phyloP scores from a whole-genome alignment of 2,888 invertebrate genomes.

The Sialis lutaria region DNA sequence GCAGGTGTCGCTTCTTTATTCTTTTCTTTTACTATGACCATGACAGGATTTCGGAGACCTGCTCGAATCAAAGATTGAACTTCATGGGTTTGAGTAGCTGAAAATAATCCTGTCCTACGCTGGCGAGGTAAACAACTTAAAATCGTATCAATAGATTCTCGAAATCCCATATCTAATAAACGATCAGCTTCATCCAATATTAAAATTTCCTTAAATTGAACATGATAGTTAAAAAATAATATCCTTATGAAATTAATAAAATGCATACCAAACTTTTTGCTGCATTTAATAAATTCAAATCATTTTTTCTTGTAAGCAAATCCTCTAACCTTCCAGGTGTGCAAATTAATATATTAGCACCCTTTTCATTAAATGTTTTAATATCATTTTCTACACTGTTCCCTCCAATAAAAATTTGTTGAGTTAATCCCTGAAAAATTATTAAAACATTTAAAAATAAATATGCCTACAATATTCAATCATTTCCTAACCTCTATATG shows the following conservation, averaged over 20 bases:
- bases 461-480: background rate
- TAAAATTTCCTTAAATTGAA: conserved; percentile 55
- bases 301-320: conserved; percentile 51
- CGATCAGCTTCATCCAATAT: conserved; percentile 96
- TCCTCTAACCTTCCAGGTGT: conserved; percentile 92
- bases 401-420: conserved; percentile 66
- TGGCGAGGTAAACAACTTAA: conserved; percentile 82
- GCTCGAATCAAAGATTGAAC: conserved; percentile 81
- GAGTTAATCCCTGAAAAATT: conserved; percentile 25
- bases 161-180: conserved; percentile 84
- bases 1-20: conserved; percentile 54
- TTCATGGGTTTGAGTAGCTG: conserved; percentile 95
- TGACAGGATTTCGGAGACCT: conserved; percentile 82
- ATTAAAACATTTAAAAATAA: background rate
- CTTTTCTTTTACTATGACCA: conserved; percentile 80
- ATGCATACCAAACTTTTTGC: conserved; percentile 58
- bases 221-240: background rate
- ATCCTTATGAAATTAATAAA: background rate
- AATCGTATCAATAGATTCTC: conserved; percentile 68
- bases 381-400: conserved; percentile 62
- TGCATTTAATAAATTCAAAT: conserved; percentile 48
- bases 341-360: conserved; percentile 76
- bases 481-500: conserved; percentile 23
- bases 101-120: conserved; percentile 92
- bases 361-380: conserved; percentile 40